Percentiles rank a stretch among this genome's conserved stretches.
phyloP scores from a whole-genome alignment of 2,797 vertebrate species.

The Chaetodon trifasciatus region DNA sequence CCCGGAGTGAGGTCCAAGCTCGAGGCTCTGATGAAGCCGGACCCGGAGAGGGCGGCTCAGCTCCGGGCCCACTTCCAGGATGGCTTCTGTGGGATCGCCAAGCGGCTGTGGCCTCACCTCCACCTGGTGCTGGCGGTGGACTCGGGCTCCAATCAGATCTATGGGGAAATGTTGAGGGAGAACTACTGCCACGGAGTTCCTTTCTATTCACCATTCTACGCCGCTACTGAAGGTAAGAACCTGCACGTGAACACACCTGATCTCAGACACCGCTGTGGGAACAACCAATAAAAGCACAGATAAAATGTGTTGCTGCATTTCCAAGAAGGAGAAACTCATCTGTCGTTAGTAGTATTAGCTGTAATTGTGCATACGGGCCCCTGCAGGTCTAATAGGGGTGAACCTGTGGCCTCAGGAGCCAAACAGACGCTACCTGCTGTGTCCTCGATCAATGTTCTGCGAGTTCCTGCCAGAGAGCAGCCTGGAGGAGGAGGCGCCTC shows the following conservation, averaged over 20 bases:
- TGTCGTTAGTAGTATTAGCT: background rate
- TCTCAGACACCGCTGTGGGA: no score
- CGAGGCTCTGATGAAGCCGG: conserved; percentile 81
- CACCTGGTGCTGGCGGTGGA: conserved; percentile 89
- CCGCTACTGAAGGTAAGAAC: conserved; percentile 88
- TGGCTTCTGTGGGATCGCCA: conserved; percentile 87
- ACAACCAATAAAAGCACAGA: background rate
- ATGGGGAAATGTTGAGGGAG: conserved; percentile 85
- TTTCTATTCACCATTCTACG: conserved; percentile 92
- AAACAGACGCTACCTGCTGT: conserved; percentile 87
- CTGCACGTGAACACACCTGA: background rate
- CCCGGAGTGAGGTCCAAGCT: conserved; percentile 73
- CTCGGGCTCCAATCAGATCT: conserved; percentile 88
- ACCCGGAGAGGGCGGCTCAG: conserved; percentile 83
- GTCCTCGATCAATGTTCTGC: conserved; percentile 90
- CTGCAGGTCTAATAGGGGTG: conserved; percentile 90
- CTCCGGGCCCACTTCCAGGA: conserved; percentile 82
- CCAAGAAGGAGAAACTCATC: background rate
- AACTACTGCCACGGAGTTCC: conserved; percentile 89
- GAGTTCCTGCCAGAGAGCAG: conserved; percentile 89
- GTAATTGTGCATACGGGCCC: background rate
- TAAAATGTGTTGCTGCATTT: background rate
- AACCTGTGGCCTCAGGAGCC: conserved; percentile 89
- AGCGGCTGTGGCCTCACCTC: conserved; percentile 90
- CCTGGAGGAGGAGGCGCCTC: conserved; percentile 74